phyloP scores from a whole-genome alignment of 2,797 vertebrate species.

The Lepus oiostolus region DNA sequence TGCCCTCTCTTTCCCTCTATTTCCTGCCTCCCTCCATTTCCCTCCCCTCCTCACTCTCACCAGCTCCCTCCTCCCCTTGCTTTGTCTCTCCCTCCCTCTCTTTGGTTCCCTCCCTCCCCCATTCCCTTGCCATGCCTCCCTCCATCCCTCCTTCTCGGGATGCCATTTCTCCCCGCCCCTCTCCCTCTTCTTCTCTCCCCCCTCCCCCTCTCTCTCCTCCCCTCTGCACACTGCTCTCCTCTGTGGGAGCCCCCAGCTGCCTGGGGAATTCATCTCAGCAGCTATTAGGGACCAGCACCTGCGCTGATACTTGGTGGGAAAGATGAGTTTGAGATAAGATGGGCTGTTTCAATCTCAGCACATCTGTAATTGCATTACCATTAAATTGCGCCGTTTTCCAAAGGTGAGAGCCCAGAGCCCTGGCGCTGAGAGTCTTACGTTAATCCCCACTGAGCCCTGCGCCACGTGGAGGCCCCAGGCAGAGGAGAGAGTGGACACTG shows the following conservation, averaged over 20 bases:
- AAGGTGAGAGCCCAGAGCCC: conserved; percentile 82
- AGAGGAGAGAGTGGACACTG: conserved; percentile 35
- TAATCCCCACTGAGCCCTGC: conserved; percentile 68
- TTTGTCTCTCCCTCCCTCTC: neutral
- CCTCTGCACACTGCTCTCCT: conserved; percentile 42
- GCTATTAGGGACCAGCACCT: conserved; percentile 84
- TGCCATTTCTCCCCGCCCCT: neutral
- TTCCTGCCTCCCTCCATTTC: too few species aligned
- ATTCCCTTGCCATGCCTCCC: neutral
- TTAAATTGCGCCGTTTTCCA: conserved; percentile 84
- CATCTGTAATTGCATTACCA: conserved; percentile 86
- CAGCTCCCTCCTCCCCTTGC: neutral
- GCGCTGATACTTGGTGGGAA: conserved; percentile 80
- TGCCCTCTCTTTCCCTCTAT: neutral
- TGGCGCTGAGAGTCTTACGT: conserved; percentile 69
- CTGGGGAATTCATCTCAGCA: conserved; percentile 78
- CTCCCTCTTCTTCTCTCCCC: neutral
- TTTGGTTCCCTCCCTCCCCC: neutral
- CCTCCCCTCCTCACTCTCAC: neutral
- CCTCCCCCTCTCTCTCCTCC: neutral
- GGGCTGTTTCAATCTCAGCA: conserved; percentile 85
- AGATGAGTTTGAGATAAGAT: conserved; percentile 84
- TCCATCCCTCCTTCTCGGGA: neutral
- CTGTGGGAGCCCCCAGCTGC: conserved; percentile 71
- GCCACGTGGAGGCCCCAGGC: conserved; percentile 42